A percentile compares a stretch with the other conserved stretches of the same genome.
Conservation (phyloP, 1,140 invertebrate species). For the Bilobella aurantiaca region DNA sequence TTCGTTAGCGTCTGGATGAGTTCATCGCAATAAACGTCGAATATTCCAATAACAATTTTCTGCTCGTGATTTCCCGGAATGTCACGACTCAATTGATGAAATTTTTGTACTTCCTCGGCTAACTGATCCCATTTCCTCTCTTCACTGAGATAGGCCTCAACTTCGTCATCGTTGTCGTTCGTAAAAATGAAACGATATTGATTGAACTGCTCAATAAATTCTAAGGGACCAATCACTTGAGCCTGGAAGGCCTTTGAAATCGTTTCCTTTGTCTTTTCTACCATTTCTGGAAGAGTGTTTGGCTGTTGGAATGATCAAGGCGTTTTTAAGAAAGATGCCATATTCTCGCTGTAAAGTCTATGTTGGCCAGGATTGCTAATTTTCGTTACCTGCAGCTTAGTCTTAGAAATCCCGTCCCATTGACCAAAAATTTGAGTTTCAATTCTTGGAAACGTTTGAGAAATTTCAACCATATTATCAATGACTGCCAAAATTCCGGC, state of each 20-base stretch:
- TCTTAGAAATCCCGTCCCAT: slow-evolving; percentile 16
- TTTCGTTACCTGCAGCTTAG: slow-evolving; percentile 14
- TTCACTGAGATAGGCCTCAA: slow-evolving; percentile 22
- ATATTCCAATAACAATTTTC: slow-evolving; percentile 66
- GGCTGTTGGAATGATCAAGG: slow-evolving; percentile 46
- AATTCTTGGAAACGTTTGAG: slow-evolving; percentile 27
- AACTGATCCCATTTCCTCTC: slow-evolving; percentile 29
- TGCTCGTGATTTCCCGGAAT: slow-evolving; percentile 55
- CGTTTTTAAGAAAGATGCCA: slow-evolving; percentile 11
- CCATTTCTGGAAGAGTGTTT: slow-evolving; percentile 53
- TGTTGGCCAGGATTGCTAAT: no score
- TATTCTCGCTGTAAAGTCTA: background rate
- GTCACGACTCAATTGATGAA: slow-evolving; percentile 51
- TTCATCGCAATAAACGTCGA: slow-evolving; percentile 69
- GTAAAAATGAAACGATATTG: slow-evolving; percentile 69
- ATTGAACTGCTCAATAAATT: slow-evolving; percentile 64
- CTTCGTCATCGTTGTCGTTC: slow-evolving; percentile 43
- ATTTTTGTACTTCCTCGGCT: slow-evolving; percentile 50
- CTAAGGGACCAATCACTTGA: slow-evolving; percentile 57
- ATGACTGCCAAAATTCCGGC: slow-evolving; percentile 17
- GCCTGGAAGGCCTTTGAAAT: slow-evolving; percentile 54
- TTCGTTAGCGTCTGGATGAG: slow-evolving; percentile 61
- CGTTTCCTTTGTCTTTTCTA: slow-evolving; percentile 47
- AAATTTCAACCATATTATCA: slow-evolving; percentile 26
- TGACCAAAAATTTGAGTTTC: slow-evolving; percentile 32